A percentile compares a stretch with the other conserved stretches of the same genome.
Evolutionary conservation across 1,140 invertebrate genomes (phyloP).

Genomic region (Mylabris phalerata): DNA sequence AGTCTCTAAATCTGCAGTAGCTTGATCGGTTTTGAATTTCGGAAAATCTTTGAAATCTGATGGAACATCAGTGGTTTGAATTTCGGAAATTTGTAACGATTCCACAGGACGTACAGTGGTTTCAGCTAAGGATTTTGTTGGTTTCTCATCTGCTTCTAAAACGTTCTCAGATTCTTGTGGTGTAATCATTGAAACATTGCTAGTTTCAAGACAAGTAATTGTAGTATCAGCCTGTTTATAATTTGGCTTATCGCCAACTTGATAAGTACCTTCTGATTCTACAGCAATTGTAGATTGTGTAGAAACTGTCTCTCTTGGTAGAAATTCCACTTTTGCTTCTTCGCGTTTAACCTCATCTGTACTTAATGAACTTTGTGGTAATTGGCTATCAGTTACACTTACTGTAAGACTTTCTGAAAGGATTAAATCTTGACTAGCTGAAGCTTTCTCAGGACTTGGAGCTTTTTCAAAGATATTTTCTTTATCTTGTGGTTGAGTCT

Average conservation of each 20-base stretch:
- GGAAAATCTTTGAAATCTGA: constrained; percentile 46
- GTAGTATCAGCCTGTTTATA: constrained; percentile 46
- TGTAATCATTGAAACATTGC: constrained; percentile 45
- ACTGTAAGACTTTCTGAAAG: constrained; percentile 54
- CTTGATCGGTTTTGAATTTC: constrained; percentile 50
- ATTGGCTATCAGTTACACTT: constrained; percentile 50
- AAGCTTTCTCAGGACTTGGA: constrained; percentile 44
- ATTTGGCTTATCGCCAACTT: constrained; percentile 39
- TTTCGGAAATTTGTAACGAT: constrained; percentile 48
- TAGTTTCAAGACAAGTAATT: constrained; percentile 50
- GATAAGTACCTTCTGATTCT: constrained; percentile 54
- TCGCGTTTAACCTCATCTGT: constrained; percentile 44
- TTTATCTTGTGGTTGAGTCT: constrained; percentile 53
- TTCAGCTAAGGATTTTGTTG: constrained; percentile 46
- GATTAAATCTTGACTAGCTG: constrained; percentile 50
- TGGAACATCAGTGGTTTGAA: constrained; percentile 49
- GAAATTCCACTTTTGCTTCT: constrained; percentile 50
- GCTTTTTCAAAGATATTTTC: constrained; percentile 51
- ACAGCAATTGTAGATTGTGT: constrained; percentile 50
- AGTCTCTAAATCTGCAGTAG: constrained; percentile 44
- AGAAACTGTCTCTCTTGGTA: constrained; percentile 51
- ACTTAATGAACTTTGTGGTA: constrained; percentile 50
- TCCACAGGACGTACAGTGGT: constrained; percentile 48
- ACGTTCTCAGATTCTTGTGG: constrained; percentile 54
- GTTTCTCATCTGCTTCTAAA: constrained; percentile 41